Percentiles rank a stretch among this genome's conserved stretches.
phyloP scores from a whole-genome alignment of 2,113 vertebrate species.

The Numida meleagris region DNA sequence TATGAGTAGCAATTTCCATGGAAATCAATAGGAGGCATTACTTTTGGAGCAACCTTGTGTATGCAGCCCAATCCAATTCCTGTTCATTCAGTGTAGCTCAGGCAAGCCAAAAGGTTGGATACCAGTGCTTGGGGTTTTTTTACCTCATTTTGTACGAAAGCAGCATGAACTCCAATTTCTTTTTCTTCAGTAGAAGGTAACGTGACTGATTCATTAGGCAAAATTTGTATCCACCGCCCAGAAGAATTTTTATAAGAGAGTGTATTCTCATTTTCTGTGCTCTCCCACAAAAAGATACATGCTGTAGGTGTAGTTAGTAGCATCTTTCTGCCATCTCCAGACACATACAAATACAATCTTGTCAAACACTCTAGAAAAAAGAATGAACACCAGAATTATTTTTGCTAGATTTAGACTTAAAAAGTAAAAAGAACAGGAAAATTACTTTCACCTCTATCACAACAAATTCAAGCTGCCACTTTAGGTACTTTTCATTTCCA shows the following conservation, averaged over 20 bases:
- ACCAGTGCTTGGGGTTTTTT: background rate
- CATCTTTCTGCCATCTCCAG: slow-evolving; percentile 83
- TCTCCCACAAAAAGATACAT: slow-evolving; percentile 90
- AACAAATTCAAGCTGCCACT: background rate
- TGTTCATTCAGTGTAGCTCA: no score
- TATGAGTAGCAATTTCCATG: no score
- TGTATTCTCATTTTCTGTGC: slow-evolving; percentile 68
- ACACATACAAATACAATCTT: slow-evolving; percentile 83
- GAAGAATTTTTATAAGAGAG: slow-evolving; percentile 57
- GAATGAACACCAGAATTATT: background rate
- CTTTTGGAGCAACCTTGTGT: no score
- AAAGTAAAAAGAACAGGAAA: background rate
- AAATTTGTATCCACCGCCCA: slow-evolving; percentile 86
- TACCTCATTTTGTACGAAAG: slow-evolving; percentile 90
- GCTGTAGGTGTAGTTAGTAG: slow-evolving; percentile 80
- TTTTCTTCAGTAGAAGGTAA: slow-evolving; percentile 87
- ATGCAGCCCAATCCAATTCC: no score
- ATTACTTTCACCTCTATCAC: background rate
- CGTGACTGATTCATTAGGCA: slow-evolving; percentile 69
- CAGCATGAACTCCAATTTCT: slow-evolving; percentile 82
- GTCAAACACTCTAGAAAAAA: slow-evolving; percentile 68
- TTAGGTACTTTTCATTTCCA: background rate
- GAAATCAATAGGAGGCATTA: no score
- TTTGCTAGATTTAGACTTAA: background rate
- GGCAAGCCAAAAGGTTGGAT: no score